Evolutionary conservation across 2,888 invertebrate genomes (phyloP).

Genomic region (Machimus atricapillus): DNA sequence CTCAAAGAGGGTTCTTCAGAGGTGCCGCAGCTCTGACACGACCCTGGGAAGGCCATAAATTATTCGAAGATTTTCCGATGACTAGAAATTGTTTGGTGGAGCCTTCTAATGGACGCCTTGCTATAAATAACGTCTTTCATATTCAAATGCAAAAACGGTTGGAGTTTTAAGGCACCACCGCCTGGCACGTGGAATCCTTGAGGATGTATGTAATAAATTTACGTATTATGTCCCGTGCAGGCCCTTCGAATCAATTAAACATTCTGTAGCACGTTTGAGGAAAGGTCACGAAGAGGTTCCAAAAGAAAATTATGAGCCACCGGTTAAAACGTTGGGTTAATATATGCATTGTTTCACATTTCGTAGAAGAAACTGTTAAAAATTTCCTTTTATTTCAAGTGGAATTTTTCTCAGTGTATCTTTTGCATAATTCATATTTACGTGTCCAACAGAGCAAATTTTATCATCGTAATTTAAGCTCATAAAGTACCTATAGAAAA

Average conservation of each 20-base stretch:
- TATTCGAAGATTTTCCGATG: background rate
- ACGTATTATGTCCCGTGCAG: background rate
- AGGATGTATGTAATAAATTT: background rate
- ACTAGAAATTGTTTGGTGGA: background rate
- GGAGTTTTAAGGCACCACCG: background rate
- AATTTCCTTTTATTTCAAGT: background rate
- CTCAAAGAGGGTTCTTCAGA: background rate
- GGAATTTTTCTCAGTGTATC: no score
- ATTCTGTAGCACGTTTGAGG: background rate
- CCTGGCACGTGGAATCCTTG: background rate
- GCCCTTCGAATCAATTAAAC: background rate
- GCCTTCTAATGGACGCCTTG: background rate
- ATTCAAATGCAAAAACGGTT: background rate
- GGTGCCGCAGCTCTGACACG: background rate
- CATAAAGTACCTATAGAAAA: background rate
- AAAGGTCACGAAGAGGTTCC: background rate
- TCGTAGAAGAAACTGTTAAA: no score
- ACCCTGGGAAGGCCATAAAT: background rate
- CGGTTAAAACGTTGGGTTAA: background rate
- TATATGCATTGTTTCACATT: no score
- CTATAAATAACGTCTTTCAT: background rate
- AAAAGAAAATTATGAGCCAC: background rate
- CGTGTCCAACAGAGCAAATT: background rate
- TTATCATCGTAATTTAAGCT: background rate
- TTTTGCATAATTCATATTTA: no score